Conservation (phyloP, 2,888 invertebrate genomes). For the Pandemis corylana region DNA sequence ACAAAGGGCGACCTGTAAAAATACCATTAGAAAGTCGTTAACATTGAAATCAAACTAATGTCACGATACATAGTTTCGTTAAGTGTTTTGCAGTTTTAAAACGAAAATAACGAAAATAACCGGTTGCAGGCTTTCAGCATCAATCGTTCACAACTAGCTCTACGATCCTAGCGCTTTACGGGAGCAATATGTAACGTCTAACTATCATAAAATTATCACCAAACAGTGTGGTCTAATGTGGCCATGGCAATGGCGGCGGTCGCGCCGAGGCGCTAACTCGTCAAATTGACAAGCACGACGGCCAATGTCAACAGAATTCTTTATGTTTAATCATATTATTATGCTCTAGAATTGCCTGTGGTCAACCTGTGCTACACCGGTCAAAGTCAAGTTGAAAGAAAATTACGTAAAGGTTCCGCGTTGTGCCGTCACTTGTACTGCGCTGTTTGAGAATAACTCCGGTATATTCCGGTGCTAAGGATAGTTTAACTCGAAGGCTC, state of each 20-base stretch:
- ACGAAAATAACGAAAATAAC: no score
- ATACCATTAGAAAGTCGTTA: no score
- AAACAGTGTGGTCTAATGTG: constrained; percentile 10
- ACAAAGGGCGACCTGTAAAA: no score
- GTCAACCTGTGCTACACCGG: not conserved
- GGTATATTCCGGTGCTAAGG: no score
- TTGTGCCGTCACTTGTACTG: not conserved
- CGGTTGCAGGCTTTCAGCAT: no score
- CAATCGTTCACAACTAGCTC: no score
- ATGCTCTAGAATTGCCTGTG: not conserved
- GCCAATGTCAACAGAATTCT: not conserved
- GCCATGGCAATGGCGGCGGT: constrained; percentile 28
- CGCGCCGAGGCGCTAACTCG: constrained; percentile 8
- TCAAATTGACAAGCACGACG: constrained; percentile 2
- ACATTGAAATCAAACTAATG: no score
- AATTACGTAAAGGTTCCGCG: not conserved
- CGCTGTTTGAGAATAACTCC: no score
- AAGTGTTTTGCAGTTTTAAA: no score
- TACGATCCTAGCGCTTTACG: not conserved
- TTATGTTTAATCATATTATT: not conserved
- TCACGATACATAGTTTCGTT: no score
- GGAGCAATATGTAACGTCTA: not conserved
- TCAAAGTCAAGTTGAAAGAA: not conserved
- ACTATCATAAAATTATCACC: constrained; percentile 12
- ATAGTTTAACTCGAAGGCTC: no score